Base-by-base conservation (phyloP, 1,140 invertebrate genomes). In the Elymnias hypermnestra region DNA sequence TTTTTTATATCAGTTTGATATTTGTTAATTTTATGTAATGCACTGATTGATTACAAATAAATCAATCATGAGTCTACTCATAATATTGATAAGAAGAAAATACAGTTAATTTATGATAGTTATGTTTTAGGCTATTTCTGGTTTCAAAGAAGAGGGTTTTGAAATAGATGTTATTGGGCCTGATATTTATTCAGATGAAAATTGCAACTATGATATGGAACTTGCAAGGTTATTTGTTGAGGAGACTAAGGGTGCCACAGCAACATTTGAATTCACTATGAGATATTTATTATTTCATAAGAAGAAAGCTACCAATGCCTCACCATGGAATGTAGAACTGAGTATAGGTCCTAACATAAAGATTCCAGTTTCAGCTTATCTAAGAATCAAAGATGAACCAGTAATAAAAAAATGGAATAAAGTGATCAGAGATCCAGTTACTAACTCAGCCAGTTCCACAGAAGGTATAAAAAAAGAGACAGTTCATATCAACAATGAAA, bases 311-410 rank as follows among this genome's bases (percentile, higher is more conserved):
- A 48, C 66, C 1, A 73, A 68, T 37, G 46, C 75, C 3, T 41
- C 38, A 1, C 67, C 78, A 2, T 83, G 83, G 79, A 81, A 87
- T 72, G 69, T 74, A 5, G 78, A 86, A 53, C 50, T 87, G 15
- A 69, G 63, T 48, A 82, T 87, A 53, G 82, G 83, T 4, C 70
- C 79, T 18, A 72, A 81, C 53, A 75, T 86, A 9, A 78, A 72
- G 53, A 86, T 87, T 61, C 86, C 86, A 18, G 63, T 87, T 1
- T 77, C 82, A n/a, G 44, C 63, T 21, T 87, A 69, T 36, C 64
- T 75, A 17, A 81, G 65, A 60, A 53, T 79, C 5, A 78, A 74
- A 58, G 75, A 82, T 63, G 72, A 83, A 47, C 62, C 73, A 45
- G 52, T 71, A 33, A 47, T 79, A 0, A 73, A 77, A 26, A 62